Conservation (phyloP, 2,113 vertebrate species). For the Herpailurus yagouaroundi region DNA sequence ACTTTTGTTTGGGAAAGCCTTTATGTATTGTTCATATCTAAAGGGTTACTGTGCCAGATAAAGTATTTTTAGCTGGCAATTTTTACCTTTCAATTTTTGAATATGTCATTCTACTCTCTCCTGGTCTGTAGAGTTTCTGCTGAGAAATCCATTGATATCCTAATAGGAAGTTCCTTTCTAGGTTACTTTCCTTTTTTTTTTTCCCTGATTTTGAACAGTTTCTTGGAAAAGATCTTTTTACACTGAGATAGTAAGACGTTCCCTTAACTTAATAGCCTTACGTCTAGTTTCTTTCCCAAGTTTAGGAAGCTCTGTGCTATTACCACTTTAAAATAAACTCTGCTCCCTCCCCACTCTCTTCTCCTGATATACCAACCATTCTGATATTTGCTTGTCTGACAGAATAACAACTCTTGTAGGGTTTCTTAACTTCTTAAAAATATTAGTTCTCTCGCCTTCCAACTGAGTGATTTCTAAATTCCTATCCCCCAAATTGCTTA, state of each 20-base stretch:
- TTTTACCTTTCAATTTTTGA: background rate
- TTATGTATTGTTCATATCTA: background rate
- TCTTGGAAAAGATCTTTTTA: background rate
- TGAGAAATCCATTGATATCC: background rate
- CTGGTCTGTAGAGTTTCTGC: background rate
- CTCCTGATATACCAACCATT: background rate
- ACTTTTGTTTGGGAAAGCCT: background rate
- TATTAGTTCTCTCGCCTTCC: background rate
- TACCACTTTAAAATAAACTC: background rate
- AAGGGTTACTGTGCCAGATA: background rate
- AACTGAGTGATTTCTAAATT: background rate
- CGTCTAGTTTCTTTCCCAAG: background rate
- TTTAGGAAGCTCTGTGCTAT: background rate
- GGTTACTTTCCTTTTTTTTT: background rate
- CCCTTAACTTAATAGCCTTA: background rate
- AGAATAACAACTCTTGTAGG: background rate
- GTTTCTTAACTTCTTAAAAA: background rate
- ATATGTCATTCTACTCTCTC: background rate
- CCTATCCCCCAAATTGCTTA: background rate
- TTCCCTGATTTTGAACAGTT: background rate
- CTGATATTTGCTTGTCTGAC: background rate
- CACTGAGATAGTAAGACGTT: background rate
- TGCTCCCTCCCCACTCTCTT: background rate
- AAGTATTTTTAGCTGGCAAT: background rate
- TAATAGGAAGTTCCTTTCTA: background rate